Conservation (phyloP, 2,797 vertebrate species). For the Merluccius polli region DNA sequence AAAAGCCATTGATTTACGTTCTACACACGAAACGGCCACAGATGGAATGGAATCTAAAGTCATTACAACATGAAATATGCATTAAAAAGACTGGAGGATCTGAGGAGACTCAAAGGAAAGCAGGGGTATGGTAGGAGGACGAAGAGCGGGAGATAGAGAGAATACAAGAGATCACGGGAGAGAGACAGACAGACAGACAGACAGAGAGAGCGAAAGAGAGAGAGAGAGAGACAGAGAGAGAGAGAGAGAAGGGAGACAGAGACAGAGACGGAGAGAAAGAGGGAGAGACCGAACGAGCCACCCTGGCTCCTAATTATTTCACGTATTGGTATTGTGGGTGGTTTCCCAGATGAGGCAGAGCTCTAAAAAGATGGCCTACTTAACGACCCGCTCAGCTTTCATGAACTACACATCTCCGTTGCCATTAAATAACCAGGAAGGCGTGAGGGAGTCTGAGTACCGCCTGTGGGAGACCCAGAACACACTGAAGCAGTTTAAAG, state of each 20-base stretch:
- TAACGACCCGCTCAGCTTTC: conserved; percentile 18
- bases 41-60: conserved; percentile 64
- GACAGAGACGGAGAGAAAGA: neutral
- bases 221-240: neutral
- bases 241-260: conserved; percentile 4
- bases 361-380: conserved; percentile 53
- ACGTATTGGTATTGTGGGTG: conserved; percentile 47
- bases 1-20: conserved; percentile 58
- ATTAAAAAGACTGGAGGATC: conserved; percentile 68
- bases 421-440: conserved; percentile 45
- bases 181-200: neutral
- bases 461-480: neutral
- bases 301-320: conserved; percentile 40
- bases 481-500: neutral
- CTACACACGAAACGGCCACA: conserved; percentile 54
- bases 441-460: neutral
- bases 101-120: conserved; percentile 47
- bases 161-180: neutral
- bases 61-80: conserved; percentile 72
- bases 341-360: conserved; percentile 54
- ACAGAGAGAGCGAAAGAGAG: neutral
- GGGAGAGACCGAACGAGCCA: conserved; percentile 22
- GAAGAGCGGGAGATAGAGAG: neutral
- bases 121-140: conserved; percentile 31
- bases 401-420: neutral